Percentiles rank a stretch among this genome's conserved stretches.
Conservation (phyloP, 2,797 vertebrate species). For the Lepus oiostolus region DNA sequence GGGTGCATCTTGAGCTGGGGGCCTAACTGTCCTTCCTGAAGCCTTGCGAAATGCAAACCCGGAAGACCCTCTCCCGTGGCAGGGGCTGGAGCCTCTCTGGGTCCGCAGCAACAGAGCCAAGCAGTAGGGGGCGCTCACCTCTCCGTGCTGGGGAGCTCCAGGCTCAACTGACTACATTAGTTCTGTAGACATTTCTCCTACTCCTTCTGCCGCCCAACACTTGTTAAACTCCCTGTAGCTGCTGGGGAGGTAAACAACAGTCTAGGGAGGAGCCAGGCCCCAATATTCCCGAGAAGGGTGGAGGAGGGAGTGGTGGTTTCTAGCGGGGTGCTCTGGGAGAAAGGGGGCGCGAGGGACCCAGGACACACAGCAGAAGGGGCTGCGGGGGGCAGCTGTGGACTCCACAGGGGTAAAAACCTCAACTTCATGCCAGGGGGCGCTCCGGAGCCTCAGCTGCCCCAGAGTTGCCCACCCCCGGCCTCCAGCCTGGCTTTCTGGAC, state of each 20-base stretch:
- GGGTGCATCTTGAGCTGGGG: not conserved
- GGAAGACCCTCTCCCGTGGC: not conserved
- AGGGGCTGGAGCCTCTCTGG: not conserved
- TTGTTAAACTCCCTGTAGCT: not conserved
- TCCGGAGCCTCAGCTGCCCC: not conserved
- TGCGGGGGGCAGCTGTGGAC: too few relatives aligned
- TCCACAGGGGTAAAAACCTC: not conserved
- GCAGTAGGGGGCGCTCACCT: not conserved
- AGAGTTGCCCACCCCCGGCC: accelerated
- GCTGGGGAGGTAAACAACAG: not conserved
- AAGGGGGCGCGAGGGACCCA: not conserved
- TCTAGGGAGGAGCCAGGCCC: not conserved
- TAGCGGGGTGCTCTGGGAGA: not conserved
- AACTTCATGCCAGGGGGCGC: accelerated
- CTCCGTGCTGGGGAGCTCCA: not conserved
- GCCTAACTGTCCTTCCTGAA: not conserved
- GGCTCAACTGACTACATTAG: not conserved
- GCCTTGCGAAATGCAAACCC: not conserved
- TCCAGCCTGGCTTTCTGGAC: not conserved
- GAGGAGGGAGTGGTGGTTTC: not conserved
- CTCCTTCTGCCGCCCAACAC: not conserved
- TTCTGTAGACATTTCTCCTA: not conserved
- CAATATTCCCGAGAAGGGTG: not conserved
- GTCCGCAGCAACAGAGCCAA: not conserved
- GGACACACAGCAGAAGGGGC: not conserved